These are phyloP conservation scores for Trididemnum miniatum DNA, from an alignment of 23 tunicate genomes.

Conservation along the genomic window DNA sequence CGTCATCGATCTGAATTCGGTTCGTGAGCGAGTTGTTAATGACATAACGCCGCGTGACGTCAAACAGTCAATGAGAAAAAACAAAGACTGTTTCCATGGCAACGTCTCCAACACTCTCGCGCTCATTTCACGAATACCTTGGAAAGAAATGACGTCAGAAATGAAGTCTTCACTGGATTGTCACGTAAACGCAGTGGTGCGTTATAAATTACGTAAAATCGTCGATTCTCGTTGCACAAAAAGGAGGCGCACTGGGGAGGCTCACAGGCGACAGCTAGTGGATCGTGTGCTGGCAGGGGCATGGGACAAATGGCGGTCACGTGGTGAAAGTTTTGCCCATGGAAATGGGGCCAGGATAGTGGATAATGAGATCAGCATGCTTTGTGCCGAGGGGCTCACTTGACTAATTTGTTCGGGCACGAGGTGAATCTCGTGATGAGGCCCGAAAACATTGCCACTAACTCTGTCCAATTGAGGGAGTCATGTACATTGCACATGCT, in stretches of 20 bases:
- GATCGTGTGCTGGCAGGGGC: slow-evolving; percentile 18
- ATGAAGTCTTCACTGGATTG: slow-evolving; percentile 34
- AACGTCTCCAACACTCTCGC: background rate
- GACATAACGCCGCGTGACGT: slow-evolving; percentile 8
- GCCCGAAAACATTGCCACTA: too few relatives aligned
- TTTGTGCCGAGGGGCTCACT: background rate
- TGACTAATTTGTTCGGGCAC: too few relatives aligned
- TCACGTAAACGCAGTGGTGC: slow-evolving; percentile 21
- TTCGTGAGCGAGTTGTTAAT: slow-evolving; percentile 21
- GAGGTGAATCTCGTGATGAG: too few relatives aligned
- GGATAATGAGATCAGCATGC: background rate
- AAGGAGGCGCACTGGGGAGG: slow-evolving; percentile 31
- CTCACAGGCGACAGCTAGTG: background rate
- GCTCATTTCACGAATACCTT: slow-evolving; percentile 14
- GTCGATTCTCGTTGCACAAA: slow-evolving; percentile 51
- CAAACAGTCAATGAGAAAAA: slow-evolving; percentile 3
- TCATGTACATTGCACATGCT: too few relatives aligned
- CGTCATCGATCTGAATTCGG: slow-evolving; percentile 15
- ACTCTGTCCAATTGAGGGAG: too few relatives aligned
- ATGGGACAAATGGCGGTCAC: slow-evolving; percentile 21
- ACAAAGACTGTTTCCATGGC: background rate
- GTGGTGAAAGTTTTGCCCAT: slow-evolving; percentile 10
- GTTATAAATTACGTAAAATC: slow-evolving; percentile 22
- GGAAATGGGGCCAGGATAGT: background rate
- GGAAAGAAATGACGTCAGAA: slow-evolving; percentile 33